Conservation (phyloP, 2,113 vertebrate genomes). For the Tragelaphus buxtoni region DNA sequence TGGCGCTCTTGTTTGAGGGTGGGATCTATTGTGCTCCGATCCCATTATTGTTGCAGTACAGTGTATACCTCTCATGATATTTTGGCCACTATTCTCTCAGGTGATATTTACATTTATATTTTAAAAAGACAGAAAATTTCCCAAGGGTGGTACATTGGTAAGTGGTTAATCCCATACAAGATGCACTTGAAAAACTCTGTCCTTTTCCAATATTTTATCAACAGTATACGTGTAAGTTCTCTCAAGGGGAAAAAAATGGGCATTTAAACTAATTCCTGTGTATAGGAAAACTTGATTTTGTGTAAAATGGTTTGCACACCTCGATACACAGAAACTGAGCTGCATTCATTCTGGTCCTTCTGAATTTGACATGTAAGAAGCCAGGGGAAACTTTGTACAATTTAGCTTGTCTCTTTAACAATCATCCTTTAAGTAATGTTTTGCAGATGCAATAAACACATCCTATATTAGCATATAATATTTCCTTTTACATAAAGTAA, state of each 20-base stretch:
- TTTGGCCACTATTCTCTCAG: not conserved
- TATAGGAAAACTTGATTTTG: no score
- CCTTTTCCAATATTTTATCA: not conserved
- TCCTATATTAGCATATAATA: not conserved
- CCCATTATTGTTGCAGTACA: no score
- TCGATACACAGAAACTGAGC: no score
- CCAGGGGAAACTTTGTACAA: no score
- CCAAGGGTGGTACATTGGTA: not conserved
- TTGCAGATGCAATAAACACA: not conserved
- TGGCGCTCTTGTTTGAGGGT: accelerated
- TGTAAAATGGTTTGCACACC: no score
- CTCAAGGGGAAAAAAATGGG: not conserved
- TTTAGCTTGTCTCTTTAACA: no score
- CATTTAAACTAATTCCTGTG: no score
- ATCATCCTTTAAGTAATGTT: not conserved
- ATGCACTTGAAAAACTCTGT: not conserved
- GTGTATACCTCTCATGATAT: not conserved
- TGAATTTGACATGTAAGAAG: no score
- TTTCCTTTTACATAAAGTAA: not conserved
- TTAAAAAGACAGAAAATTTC: not conserved
- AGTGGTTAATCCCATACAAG: not conserved
- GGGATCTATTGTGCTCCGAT: not conserved
- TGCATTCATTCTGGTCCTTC: no score
- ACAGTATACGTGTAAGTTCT: not conserved
- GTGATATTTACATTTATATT: not conserved